Conservation (phyloP, 2,113 vertebrate species). For the Tetraodon nigroviridis region DNA sequence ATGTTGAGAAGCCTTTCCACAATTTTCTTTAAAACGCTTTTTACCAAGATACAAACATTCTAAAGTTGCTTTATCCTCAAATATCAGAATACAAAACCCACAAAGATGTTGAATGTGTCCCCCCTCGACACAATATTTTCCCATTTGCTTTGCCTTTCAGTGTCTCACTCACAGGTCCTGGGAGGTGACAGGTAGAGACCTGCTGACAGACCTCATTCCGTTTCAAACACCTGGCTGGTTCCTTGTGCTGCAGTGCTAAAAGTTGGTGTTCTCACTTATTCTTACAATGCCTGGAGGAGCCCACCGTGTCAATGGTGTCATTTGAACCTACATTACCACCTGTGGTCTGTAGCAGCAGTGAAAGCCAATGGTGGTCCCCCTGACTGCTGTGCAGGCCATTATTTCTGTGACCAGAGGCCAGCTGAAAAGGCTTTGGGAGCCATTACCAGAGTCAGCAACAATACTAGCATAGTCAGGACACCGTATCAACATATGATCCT, state of each 20-base stretch:
- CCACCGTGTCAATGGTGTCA: constrained; percentile 41
- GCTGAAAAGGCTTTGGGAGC: constrained; percentile 52
- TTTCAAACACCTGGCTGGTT: constrained; percentile 25
- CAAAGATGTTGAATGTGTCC: constrained; percentile 5
- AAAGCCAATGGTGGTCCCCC: constrained; percentile 33
- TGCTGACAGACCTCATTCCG: constrained; percentile 64
- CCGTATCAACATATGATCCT: constrained; percentile 35
- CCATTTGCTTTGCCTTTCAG: constrained; percentile 23
- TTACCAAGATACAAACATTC: too few relatives aligned
- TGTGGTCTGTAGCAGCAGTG: constrained; percentile 51
- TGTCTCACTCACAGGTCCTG: constrained; percentile 55
- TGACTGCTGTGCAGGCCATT: constrained; percentile 40
- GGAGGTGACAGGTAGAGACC: constrained; percentile 49
- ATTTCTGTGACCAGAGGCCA: constrained; percentile 53
- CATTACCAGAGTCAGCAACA: constrained; percentile 58
- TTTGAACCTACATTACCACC: constrained; percentile 48
- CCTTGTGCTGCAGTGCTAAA: constrained; percentile 29
- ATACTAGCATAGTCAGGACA: constrained; percentile 24
- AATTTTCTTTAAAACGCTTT: constrained; percentile 9
- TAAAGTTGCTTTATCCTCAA: not conserved
- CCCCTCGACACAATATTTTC: constrained; percentile 5
- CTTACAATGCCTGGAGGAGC: constrained; percentile 37
- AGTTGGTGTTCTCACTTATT: constrained; percentile 18
- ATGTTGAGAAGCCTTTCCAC: constrained; percentile 35
- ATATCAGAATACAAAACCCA: too few relatives aligned